Base-by-base conservation (phyloP, 1,140 invertebrate species). In the Odontomachus brunneus region DNA sequence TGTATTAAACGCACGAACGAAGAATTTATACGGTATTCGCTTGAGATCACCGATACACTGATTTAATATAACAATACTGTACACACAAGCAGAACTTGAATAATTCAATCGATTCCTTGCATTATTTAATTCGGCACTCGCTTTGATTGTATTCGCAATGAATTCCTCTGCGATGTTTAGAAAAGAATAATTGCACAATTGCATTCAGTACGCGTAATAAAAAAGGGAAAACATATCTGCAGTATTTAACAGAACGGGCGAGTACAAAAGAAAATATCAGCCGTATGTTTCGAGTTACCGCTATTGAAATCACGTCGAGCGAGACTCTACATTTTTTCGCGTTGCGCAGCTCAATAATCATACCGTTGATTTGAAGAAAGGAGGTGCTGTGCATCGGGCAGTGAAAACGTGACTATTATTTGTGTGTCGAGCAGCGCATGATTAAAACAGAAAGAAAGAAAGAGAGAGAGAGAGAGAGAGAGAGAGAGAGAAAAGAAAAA, bases 71-170 rank as follows among this genome's bases (percentile, higher is more conserved):
- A 26, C 9, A 53, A 14, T n/a, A n/a, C 5, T 51, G 12, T 15
- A 29, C 9, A 49, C 15, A 51, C 33, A 76, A 76, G 53, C 66
- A 44, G 44, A 24, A 65, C 44, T 24, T 65, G n/a, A n/a, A n/a
- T 15, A 14, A 65, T 38, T 65, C n/a, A 44, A 48, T 14, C 19
- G 22, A 44, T 7, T 44, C n/a, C 4, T 24, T 24, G 15, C 9
- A 49, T 24, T 26, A 14, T 24, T 62, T 53, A 66, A 44, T 44
- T 51, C 26, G n/a, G 17, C 15, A 3, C 22, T 24, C 22, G 15
- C 15, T n/a, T 15, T 4, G 60, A 65, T 49, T 76, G 9, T 44
- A 65, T 22, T 2, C 14, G 11, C 15, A 14, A 38, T 66, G 33
- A n/a, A 1, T 65, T 33, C 33, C 7, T 3, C n/a, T n/a, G n/a